Percentiles rank a stretch among this genome's conserved stretches.
phyloP scores from a whole-genome alignment of 92 coral and sea anemone species.

The Actinostola sp. region DNA sequence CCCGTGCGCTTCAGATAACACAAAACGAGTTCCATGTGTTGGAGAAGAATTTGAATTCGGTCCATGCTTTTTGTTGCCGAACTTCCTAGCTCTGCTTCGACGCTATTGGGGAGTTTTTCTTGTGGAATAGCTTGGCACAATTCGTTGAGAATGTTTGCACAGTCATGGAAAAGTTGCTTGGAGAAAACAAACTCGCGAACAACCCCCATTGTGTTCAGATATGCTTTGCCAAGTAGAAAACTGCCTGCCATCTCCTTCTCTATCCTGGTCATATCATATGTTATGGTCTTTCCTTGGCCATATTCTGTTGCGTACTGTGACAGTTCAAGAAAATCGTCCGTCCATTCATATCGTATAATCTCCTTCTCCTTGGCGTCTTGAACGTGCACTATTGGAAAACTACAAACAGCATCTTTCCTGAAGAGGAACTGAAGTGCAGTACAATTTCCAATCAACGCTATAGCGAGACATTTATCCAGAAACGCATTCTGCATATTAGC shows the following conservation, averaged over 20 bases:
- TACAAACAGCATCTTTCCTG: slow-evolving; percentile 45
- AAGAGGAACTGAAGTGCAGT: slow-evolving; percentile 71
- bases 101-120: slow-evolving; percentile 59
- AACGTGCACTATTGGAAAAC: slow-evolving; percentile 63
- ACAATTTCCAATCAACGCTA: slow-evolving; percentile 68
- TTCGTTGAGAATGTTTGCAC: slow-evolving; percentile 76
- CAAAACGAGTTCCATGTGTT: slow-evolving; percentile 87
- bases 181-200: slow-evolving; percentile 79
- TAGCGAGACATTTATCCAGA: slow-evolving; percentile 61
- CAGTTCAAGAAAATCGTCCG: slow-evolving; percentile 73
- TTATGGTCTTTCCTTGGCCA: slow-evolving; percentile 78
- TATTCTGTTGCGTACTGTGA: slow-evolving; percentile 84
- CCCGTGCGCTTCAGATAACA: slow-evolving; percentile 77
- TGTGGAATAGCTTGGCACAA: slow-evolving; percentile 73
- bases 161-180: slow-evolving; percentile 84
- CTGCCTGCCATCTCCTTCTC: slow-evolving; percentile 79
- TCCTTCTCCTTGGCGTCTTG: slow-evolving; percentile 88
- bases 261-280: slow-evolving; percentile 78
- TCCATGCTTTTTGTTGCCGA: slow-evolving; percentile 63
- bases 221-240: slow-evolving; percentile 76
- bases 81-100: slow-evolving; percentile 60
- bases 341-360: slow-evolving; percentile 82
- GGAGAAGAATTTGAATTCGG: slow-evolving; percentile 68
- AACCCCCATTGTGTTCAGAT: slow-evolving; percentile 55
- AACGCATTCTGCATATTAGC: slow-evolving; percentile 79